phyloP scores from a whole-genome alignment of 2,888 invertebrate species.

The Sarcophaga subvicina region DNA sequence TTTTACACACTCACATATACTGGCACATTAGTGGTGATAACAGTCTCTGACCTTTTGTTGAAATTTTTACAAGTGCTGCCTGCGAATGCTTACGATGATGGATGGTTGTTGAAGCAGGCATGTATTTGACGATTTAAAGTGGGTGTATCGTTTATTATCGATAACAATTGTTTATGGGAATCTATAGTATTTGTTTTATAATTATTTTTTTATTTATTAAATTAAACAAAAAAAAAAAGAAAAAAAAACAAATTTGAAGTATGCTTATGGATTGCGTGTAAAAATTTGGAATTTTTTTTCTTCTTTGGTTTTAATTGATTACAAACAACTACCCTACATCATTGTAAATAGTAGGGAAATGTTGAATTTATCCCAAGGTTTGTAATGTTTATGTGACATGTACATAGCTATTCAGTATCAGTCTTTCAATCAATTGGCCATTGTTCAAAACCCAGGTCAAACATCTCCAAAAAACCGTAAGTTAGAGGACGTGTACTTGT shows the following conservation, averaged over 20 bases:
- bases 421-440: too few species aligned
- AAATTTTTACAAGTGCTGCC: background rate
- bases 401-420: too few species aligned
- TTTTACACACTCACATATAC: background rate
- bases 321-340: too few species aligned
- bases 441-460: too few species aligned
- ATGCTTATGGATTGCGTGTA: slow-evolving; percentile 15
- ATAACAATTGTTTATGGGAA: slow-evolving; percentile 25
- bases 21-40: slow-evolving; percentile 47
- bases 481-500: too few species aligned
- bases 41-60: slow-evolving; percentile 46
- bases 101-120: background rate
- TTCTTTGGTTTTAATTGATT: too few species aligned
- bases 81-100: background rate
- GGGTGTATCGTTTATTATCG: slow-evolving; percentile 49
- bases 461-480: too few species aligned
- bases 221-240: too few species aligned
- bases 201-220: background rate
- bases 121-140: background rate
- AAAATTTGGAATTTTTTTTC: background rate
- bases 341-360: too few species aligned
- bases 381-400: too few species aligned
- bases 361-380: too few species aligned
- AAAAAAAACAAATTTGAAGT: background rate
- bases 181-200: slow-evolving; percentile 27